Evolutionary conservation across 2,797 vertebrate species (phyloP).

Genomic region (Danionella dracula): DNA sequence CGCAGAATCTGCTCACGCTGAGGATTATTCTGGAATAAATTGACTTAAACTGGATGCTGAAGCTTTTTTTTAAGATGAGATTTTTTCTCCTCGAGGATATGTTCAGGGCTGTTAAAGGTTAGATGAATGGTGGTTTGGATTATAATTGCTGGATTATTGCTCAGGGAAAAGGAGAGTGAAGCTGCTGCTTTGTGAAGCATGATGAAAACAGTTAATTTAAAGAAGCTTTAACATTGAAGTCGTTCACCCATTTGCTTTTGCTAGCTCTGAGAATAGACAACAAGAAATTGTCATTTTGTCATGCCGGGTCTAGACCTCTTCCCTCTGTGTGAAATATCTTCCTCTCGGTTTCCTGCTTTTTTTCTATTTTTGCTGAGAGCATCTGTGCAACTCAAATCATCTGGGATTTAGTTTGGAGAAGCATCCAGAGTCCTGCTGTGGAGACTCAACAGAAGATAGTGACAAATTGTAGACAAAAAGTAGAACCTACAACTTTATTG

Average conservation of each 20-base stretch:
- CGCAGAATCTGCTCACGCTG: neutral
- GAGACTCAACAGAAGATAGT: constrained; percentile 9
- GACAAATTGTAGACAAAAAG: neutral
- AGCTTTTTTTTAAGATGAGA: neutral
- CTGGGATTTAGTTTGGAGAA: constrained; percentile 9
- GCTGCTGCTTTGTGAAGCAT: neutral
- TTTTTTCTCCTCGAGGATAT: constrained; percentile 2
- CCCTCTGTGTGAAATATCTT: neutral
- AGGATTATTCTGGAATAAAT: constrained; percentile 2
- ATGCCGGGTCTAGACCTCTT: neutral
- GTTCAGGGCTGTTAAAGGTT: neutral
- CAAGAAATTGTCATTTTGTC: neutral
- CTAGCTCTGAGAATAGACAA: too few relatives aligned
- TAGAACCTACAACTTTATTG: neutral
- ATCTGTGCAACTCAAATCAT: constrained; percentile 22
- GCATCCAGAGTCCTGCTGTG: constrained; percentile 10
- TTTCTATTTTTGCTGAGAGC: constrained; percentile 17
- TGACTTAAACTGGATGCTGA: neutral
- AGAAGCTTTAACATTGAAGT: neutral
- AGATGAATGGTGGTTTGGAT: neutral
- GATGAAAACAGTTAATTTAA: neutral
- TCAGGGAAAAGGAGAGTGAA: neutral
- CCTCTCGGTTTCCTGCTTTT: constrained; percentile 3
- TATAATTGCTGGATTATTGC: constrained; percentile 3
- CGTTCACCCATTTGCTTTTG: too few relatives aligned